phyloP scores from a whole-genome alignment of 1,140 invertebrate genomes.

The Cylas formicarius region DNA sequence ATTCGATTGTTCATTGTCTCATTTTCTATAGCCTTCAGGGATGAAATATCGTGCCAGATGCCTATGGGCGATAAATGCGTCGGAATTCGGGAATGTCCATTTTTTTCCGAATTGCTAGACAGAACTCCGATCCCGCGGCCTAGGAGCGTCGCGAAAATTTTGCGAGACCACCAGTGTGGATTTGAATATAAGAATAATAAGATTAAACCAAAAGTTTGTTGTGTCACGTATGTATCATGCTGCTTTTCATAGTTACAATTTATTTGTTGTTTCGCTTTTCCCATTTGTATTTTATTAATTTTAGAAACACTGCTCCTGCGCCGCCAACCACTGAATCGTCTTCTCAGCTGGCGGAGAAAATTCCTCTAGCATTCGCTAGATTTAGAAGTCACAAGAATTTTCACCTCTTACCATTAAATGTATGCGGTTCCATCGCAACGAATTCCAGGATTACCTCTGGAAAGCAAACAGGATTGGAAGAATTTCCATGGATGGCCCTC shows the following conservation, averaged over 20 bases:
- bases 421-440: constrained; percentile 40
- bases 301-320: no score
- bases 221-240: constrained; percentile 11
- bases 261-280: no score
- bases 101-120: constrained; percentile 29
- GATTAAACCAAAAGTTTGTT: constrained; percentile 31
- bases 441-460: constrained; percentile 47
- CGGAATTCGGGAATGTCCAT: constrained; percentile 29
- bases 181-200: constrained; percentile 24
- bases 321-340: no score
- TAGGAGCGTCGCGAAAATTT: constrained; percentile 24
- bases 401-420: constrained; percentile 19
- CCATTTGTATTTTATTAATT: no score
- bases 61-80: constrained; percentile 32
- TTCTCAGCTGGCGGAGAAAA: no score
- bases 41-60: no score
- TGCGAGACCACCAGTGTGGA: constrained; percentile 28
- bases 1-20: no score
- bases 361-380: no score
- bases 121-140: constrained; percentile 30
- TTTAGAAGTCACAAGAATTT: constrained; percentile 28
- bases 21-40: no score
- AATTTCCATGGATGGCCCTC: constrained; percentile 51
- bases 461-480: constrained; percentile 40
- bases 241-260: no score